Conservation (phyloP, 2,113 vertebrate species). For the Cepphus grylle region DNA sequence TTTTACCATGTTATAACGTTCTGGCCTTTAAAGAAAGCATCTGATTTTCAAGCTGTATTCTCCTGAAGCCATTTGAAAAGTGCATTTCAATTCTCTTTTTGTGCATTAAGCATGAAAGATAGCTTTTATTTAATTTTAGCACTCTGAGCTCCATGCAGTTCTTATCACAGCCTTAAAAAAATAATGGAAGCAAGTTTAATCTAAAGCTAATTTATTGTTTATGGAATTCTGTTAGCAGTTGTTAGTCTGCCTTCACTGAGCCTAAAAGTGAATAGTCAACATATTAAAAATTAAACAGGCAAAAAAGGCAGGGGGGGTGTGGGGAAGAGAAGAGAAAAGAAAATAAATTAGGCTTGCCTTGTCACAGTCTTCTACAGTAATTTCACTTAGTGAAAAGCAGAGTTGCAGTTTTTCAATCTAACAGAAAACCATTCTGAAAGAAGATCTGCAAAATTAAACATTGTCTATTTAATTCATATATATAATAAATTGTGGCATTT, state of each 20-base stretch:
- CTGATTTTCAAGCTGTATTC: background rate
- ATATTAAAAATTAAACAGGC: constrained; percentile 16
- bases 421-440: background rate
- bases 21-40: background rate
- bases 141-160: background rate
- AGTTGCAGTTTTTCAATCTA: constrained; percentile 28
- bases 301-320: background rate
- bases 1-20: background rate
- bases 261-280: background rate
- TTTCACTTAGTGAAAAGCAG: constrained; percentile 7
- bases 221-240: constrained; percentile 35
- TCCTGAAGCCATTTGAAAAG: background rate
- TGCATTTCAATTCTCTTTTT: background rate
- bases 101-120: background rate
- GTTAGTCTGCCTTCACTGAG: constrained; percentile 27
- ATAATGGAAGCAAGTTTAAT: constrained; percentile 6
- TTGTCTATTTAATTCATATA: constrained; percentile 1
- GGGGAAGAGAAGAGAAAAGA: background rate
- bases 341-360: background rate
- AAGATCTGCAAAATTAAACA: constrained; percentile 17
- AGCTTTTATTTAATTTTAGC: constrained; percentile 30
- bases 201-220: constrained; percentile 51
- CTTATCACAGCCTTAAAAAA: background rate
- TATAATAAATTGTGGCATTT: background rate
- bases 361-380: background rate